Base-by-base conservation (phyloP, 2,797 vertebrate genomes). In the Artibeus lituratus region DNA sequence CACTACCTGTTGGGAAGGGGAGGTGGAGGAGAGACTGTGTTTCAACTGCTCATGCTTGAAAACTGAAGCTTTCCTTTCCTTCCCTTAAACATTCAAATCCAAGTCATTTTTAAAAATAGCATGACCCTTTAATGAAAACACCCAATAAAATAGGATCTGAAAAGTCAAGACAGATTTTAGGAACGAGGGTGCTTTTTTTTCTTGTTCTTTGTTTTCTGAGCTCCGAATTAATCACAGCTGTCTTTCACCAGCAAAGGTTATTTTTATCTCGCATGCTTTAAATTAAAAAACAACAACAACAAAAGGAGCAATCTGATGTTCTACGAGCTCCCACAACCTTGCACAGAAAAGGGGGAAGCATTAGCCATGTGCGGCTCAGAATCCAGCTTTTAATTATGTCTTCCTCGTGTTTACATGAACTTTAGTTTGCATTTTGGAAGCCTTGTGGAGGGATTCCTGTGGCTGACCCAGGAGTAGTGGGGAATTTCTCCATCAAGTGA, bases 401-500 rank as follows among this genome's bases (percentile, higher is more conserved):
- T 98, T 98, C 93, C 87, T 49, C 67, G 96, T 98, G 98, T 99
- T 98, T 98, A 98, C 98, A 98, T 98, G 97, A 98, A 98, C 97
- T 98, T 98, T 97, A 91, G 72, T 98, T 98, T 98, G 97, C 97
- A 98, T 98, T 98, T 97, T 97, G 98, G 97, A 98, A 98, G 97
- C 84, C 97, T 98, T 78, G 65, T 3, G 78, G 97, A 98, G 98
- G 97, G 98, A 98, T 98, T 98, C 97, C 95, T 97, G 96, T 53
- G 95, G 96, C 98, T 98, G 98, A 98, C 98, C 98, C 94, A 51
- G 96, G 97, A 97, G 96, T 98, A 97, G 97, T 97, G 96, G 97
- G 97, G 98, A 98, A 98, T 98, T 99, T 99, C 97, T 98, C 98
- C 97, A 97, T 98, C 98, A 98, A 98, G 98, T 98, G 98, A 98